These are phyloP conservation scores for Cichlasoma orientale DNA, from an alignment of 2,797 vertebrate species.

Conservation along the genomic window DNA sequence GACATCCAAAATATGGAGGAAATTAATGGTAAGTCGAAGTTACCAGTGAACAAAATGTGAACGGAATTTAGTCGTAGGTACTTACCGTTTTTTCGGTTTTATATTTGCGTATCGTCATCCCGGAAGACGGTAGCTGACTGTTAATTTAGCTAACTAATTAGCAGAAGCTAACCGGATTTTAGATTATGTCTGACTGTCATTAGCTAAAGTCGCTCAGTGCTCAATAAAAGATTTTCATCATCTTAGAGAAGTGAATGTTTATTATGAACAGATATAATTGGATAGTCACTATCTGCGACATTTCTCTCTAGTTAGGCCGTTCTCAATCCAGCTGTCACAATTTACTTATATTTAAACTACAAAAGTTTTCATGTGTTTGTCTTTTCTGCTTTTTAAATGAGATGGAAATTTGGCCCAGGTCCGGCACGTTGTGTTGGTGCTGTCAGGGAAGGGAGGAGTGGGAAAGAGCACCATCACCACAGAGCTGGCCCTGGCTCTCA, in stretches of 20 bases:
- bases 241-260: neutral
- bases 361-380: neutral
- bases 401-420: slow-evolving; percentile 82
- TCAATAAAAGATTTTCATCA: neutral
- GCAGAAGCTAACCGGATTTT: slow-evolving; percentile 4
- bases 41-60: rapidly evolving
- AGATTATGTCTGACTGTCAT: neutral
- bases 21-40: slow-evolving; percentile 45
- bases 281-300: neutral
- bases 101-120: neutral
- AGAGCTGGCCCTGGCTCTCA: slow-evolving; percentile 88
- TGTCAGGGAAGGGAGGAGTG: slow-evolving; percentile 96
- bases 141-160: slow-evolving; percentile 17
- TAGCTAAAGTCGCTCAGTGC: neutral
- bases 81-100: rapidly evolving
- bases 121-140: neutral
- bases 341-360: neutral
- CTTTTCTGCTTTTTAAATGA: slow-evolving; percentile 25
- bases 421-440: slow-evolving; percentile 86
- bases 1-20: slow-evolving; percentile 55
- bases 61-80: rapidly evolving
- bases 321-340: neutral
- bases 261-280: neutral
- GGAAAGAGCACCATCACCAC: slow-evolving; percentile 95
- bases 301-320: neutral